Evolutionary conservation across 2,888 invertebrate species (phyloP), one percentile per base, ranked within the genome.

Genomic region (Gnatocerus cornutus): DNA sequence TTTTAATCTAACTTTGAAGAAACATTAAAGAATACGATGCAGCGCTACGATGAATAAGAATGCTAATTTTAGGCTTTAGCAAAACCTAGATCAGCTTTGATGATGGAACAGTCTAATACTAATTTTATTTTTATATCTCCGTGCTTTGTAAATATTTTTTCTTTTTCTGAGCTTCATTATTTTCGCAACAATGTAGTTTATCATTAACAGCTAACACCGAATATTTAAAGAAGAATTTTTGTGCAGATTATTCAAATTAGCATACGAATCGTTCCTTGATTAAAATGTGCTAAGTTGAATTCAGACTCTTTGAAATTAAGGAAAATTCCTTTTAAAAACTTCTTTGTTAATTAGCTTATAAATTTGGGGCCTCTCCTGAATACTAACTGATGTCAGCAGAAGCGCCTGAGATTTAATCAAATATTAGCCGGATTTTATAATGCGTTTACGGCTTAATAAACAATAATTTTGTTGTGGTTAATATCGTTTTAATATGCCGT

Each of bases 271-370:
- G 69, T 64, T 59, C 33, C 59, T 69, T 69, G 69, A 69, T 69
- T 69, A 69, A 69, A 69, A 69, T 69, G 65, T 65, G 64, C 65
- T 61, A 69, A 69, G 52, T 65, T 65, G 53, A 69, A 64, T 64
- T 63, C 69, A 50, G 58, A 56, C 58, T 16, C 43, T 56, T 55
- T 50, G 61, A 65, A 69, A 69, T 69, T 69, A 69, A 14, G 48
- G 41, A 39, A 45, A 65, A 65, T 65, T 65, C 43, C 52, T 53
- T 69, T 69, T 59, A 45, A 64, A 69, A 69, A 33, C 46, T 53
- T 61, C 29, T 46, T 13, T 56, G 21, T 30, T 69, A 69, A 69
- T 69, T 69, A 69, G 53, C 59, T 69, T 65, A 68, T 68, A 61
- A 59, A 59, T 64, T 69, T 53, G 59, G 52, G 33, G 55, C 16